phyloP scores from a whole-genome alignment of 2,888 invertebrate genomes.

The Glaucopsyche alexis region DNA sequence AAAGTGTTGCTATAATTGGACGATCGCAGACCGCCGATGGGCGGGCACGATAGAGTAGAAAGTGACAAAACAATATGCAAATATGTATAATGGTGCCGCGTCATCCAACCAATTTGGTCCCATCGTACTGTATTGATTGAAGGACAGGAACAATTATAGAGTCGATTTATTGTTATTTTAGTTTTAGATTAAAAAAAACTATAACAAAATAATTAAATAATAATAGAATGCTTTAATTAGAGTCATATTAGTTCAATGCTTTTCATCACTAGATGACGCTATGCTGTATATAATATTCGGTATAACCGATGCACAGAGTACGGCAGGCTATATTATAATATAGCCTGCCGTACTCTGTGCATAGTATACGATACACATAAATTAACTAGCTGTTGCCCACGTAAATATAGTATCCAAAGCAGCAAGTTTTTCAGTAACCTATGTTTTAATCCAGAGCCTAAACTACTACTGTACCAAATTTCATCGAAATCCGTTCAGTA shows the following conservation, averaged over 20 bases:
- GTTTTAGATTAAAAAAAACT: slow-evolving; percentile 4
- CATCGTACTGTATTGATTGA: slow-evolving; percentile 57
- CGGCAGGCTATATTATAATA: too few species aligned
- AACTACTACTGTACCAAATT: too few species aligned
- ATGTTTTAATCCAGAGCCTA: too few species aligned
- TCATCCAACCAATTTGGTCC: slow-evolving; percentile 74
- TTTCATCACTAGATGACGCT: not conserved
- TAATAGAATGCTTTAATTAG: not conserved
- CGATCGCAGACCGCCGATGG: slow-evolving; percentile 26
- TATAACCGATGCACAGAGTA: too few species aligned
- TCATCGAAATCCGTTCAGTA: too few species aligned
- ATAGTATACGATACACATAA: too few species aligned
- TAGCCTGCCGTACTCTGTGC: too few species aligned
- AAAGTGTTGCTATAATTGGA: not conserved
- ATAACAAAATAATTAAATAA: not conserved
- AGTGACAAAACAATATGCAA: slow-evolving; percentile 80
- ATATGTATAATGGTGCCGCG: slow-evolving; percentile 66
- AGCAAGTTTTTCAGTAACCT: too few species aligned
- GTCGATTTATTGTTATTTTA: slow-evolving; percentile 33
- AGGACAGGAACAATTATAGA: slow-evolving; percentile 46
- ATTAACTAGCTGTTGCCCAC: too few species aligned
- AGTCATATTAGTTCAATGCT: not conserved
- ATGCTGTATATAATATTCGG: not conserved
- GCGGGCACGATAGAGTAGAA: slow-evolving; percentile 63
- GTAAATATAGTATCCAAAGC: too few species aligned